Percentiles rank a stretch among this genome's conserved stretches.
These are phyloP conservation scores for Sesia bembeciformis DNA, from an alignment of 2,888 invertebrate genomes.

Conservation along the genomic window DNA sequence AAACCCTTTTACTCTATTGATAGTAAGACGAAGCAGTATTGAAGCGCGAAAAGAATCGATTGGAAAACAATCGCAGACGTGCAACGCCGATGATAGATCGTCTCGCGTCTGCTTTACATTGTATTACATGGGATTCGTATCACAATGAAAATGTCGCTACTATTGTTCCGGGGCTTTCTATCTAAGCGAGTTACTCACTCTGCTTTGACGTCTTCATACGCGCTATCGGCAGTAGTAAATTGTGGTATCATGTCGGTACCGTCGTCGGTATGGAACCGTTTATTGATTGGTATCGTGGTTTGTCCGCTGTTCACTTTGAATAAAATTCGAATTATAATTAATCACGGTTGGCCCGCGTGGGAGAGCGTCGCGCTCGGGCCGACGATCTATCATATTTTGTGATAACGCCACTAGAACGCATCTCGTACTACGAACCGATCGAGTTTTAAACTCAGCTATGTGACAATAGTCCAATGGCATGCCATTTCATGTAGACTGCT, in stretches of 20 bases:
- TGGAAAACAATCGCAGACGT: neutral
- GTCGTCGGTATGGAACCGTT: conserved; percentile 72
- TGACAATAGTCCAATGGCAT: conserved; percentile 24
- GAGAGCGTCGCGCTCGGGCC: conserved; percentile 62
- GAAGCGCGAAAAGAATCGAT: neutral
- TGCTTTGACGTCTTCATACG: conserved; percentile 67
- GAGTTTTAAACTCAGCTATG: conserved; percentile 20
- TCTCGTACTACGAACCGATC: conserved; percentile 61
- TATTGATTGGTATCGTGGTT: conserved; percentile 74
- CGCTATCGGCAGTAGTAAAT: conserved; percentile 65
- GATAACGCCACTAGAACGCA: conserved; percentile 69
- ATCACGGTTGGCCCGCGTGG: conserved; percentile 68
- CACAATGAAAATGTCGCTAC: conserved; percentile 49
- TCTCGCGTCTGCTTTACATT: conserved; percentile 26
- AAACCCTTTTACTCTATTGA: neutral
- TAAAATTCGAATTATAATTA: conserved; percentile 76
- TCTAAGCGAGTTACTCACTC: conserved; percentile 49
- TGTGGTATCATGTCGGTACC: conserved; percentile 69
- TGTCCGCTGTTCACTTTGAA: conserved; percentile 74
- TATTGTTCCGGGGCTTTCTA: conserved; percentile 55
- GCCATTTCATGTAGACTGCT: conserved; percentile 13
- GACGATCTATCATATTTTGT: conserved; percentile 74
- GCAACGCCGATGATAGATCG: conserved; percentile 22
- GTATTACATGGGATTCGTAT: conserved; percentile 38
- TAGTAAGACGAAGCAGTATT: neutral